phyloP scores from a whole-genome alignment of 2,113 vertebrate genomes.

The Xyrauchen texanus region DNA sequence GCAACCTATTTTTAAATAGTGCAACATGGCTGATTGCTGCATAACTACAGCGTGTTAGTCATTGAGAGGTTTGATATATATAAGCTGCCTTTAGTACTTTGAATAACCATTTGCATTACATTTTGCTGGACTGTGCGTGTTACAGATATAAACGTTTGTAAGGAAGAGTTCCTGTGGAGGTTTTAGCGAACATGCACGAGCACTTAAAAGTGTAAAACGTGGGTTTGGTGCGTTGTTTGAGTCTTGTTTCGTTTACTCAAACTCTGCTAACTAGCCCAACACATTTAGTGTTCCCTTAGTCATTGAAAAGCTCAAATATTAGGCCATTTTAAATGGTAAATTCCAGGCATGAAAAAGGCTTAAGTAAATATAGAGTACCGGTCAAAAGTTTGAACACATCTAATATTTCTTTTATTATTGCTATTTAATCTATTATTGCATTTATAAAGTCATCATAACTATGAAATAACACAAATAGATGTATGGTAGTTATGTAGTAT shows the following conservation, averaged over 20 bases:
- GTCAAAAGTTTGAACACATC: no score
- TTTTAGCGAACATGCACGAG: not conserved
- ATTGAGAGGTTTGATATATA: not conserved
- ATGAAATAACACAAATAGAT: no score
- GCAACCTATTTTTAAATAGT: no score
- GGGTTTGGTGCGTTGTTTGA: not conserved
- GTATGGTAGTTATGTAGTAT: no score
- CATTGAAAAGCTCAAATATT: no score
- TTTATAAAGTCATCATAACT: no score
- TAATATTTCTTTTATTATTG: no score
- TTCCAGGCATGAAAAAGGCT: no score
- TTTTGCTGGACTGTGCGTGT: not conserved
- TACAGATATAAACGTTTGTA: not conserved
- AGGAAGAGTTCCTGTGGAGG: not conserved
- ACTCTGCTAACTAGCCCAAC: not conserved
- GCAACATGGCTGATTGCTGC: not conserved
- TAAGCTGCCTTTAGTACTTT: not conserved
- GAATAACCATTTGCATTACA: slow-evolving; percentile 4
- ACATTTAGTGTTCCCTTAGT: not conserved
- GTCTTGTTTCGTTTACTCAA: not conserved
- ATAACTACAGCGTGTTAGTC: not conserved
- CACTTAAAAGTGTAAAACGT: not conserved
- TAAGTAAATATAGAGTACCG: no score
- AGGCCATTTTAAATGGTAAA: no score
- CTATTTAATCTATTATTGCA: no score